These are phyloP conservation scores for Centropus unirufus DNA, from an alignment of 2,113 vertebrate genomes.

Conservation along the genomic window DNA sequence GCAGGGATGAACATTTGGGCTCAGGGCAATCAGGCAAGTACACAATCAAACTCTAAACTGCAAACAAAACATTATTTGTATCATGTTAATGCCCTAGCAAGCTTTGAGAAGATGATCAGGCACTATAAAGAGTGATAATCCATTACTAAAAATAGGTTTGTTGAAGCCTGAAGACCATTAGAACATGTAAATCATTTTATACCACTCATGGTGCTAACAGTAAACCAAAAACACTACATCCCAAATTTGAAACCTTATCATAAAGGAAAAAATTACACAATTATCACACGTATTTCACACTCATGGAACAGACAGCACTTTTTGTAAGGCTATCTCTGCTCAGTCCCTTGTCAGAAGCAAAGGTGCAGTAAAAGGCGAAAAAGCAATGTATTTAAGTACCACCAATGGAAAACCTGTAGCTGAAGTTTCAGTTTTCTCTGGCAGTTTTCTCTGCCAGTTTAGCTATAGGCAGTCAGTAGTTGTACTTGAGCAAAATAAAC, in stretches of 20 bases:
- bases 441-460: background rate
- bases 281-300: background rate
- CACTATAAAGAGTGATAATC: conserved; percentile 63
- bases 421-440: too few species aligned
- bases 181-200: conserved; percentile 7
- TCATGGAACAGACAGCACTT: background rate
- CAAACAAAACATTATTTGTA: conserved; percentile 28
- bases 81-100: conserved; percentile 29
- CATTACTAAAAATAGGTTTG: conserved; percentile 57
- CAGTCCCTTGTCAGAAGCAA: background rate
- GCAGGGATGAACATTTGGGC: background rate
- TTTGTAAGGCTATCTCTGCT: background rate
- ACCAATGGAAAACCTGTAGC: background rate
- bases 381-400: background rate
- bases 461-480: background rate
- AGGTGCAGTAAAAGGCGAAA: background rate
- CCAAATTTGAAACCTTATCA: background rate
- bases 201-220: background rate
- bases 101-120: conserved; percentile 56
- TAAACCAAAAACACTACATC: background rate
- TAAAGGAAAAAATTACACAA: background rate
- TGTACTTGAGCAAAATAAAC: background rate
- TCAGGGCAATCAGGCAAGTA: background rate
- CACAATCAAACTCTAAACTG: background rate
- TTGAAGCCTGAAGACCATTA: conserved; percentile 34